Percentiles rank a stretch among this genome's conserved stretches.
Evolutionary conservation across 2,113 vertebrate species (phyloP).

Genomic region (Chloropsis cyanopogon): DNA sequence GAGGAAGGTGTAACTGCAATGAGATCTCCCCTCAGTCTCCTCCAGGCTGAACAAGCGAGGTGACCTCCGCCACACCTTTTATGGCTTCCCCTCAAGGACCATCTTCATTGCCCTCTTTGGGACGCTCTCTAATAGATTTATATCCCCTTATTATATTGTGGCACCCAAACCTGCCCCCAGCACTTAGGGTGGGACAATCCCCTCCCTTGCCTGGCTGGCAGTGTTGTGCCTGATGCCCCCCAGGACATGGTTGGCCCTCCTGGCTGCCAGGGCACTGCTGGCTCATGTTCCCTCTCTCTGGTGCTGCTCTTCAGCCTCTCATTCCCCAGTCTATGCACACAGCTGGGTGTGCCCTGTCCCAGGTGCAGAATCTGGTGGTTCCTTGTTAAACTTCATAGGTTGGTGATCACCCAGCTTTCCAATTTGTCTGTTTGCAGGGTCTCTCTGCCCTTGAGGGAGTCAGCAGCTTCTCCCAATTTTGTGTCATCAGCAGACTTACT

Average conservation of each 20-base stretch:
- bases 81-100: neutral
- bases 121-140: neutral
- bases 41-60: neutral
- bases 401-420: neutral
- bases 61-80: neutral
- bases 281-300: neutral
- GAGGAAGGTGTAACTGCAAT: rapidly evolving
- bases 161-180: neutral
- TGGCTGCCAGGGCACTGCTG: neutral
- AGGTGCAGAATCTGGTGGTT: neutral
- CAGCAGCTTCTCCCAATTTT: neutral
- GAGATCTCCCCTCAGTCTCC: neutral
- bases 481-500: neutral
- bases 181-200: neutral
- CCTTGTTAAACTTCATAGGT: neutral
- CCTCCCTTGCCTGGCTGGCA: rapidly evolving
- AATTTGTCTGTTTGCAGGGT: neutral
- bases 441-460: neutral
- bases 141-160: neutral
- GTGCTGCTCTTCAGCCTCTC: neutral
- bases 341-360: neutral
- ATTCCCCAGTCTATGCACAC: neutral
- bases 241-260: neutral
- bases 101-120: neutral
- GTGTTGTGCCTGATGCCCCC: neutral